Percentiles rank a stretch among this genome's conserved stretches.
These are phyloP conservation scores for Oreonectes daqikongensis DNA, from an alignment of 2,797 vertebrate genomes.

Conservation along the genomic window DNA sequence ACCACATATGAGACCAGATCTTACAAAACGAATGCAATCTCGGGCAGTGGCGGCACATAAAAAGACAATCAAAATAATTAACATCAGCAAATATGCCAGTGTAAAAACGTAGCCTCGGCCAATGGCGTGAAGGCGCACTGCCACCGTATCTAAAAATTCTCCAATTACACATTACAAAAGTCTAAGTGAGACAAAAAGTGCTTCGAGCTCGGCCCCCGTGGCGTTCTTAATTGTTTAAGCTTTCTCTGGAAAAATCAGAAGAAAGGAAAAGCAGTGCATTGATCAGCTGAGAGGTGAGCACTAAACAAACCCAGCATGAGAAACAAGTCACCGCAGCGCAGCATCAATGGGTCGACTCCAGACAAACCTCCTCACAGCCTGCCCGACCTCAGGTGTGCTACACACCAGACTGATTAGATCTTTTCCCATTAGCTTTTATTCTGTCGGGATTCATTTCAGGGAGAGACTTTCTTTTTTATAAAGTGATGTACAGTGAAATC, in stretches of 20 bases:
- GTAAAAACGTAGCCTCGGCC: conserved; percentile 4
- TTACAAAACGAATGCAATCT: conserved; percentile 10
- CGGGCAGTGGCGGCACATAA: conserved; percentile 14
- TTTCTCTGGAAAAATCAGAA: conserved; percentile 1
- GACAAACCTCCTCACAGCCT: conserved; percentile 44
- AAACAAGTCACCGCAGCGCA: conserved; percentile 19
- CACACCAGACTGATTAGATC: conserved; percentile 45
- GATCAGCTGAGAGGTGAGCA: conserved; percentile 50
- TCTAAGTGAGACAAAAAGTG: neutral
- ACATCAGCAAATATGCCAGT: neutral
- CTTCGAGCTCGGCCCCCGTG: neutral
- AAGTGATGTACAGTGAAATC: too few relatives aligned
- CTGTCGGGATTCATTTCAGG: conserved; percentile 14
- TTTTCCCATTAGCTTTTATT: conserved; percentile 29
- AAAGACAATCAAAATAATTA: conserved; percentile 14
- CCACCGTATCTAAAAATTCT: neutral
- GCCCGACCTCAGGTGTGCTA: conserved; percentile 16
- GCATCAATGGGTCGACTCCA: conserved; percentile 40
- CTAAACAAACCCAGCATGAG: conserved; percentile 60
- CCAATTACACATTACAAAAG: conserved; percentile 15
- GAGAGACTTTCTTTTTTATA: too few relatives aligned
- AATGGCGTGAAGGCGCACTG: neutral
- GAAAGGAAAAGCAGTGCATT: conserved; percentile 39
- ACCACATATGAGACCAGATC: neutral
- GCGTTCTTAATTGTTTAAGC: conserved; percentile 7